Evolutionary conservation across 2,888 invertebrate genomes (phyloP).

Genomic region (Zelleria hepariella): DNA sequence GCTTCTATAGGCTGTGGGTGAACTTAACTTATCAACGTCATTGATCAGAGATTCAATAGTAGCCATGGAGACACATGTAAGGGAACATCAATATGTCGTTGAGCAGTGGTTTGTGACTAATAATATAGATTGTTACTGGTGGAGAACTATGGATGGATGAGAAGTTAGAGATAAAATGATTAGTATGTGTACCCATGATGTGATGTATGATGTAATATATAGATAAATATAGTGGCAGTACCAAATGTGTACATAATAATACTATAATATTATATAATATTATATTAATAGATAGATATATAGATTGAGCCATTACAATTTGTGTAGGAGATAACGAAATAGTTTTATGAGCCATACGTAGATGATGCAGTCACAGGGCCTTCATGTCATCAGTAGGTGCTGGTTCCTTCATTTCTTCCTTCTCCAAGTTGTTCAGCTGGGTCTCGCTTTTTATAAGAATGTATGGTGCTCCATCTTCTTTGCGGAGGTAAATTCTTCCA

Average conservation of each 20-base stretch:
- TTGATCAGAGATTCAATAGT: background rate
- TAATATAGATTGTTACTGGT: too few species aligned
- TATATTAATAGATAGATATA: background rate
- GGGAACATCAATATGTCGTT: too few species aligned
- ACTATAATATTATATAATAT: background rate
- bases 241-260: background rate
- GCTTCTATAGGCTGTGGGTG: background rate
- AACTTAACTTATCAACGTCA: background rate
- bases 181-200: too few species aligned
- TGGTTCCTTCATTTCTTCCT: background rate
- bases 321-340: background rate
- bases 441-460: background rate
- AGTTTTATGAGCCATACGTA: background rate
- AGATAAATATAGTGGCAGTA: too few species aligned
- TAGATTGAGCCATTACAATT: background rate
- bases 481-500: background rate
- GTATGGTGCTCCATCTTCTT: background rate
- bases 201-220: too few species aligned
- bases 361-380: background rate
- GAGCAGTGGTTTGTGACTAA: too few species aligned
- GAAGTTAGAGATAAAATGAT: too few species aligned
- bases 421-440: background rate
- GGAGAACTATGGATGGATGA: too few species aligned
- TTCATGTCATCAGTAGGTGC: background rate
- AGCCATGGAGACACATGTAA: too few species aligned